Base-by-base conservation (phyloP, 2,113 vertebrate species). In the Cottus gobio region DNA sequence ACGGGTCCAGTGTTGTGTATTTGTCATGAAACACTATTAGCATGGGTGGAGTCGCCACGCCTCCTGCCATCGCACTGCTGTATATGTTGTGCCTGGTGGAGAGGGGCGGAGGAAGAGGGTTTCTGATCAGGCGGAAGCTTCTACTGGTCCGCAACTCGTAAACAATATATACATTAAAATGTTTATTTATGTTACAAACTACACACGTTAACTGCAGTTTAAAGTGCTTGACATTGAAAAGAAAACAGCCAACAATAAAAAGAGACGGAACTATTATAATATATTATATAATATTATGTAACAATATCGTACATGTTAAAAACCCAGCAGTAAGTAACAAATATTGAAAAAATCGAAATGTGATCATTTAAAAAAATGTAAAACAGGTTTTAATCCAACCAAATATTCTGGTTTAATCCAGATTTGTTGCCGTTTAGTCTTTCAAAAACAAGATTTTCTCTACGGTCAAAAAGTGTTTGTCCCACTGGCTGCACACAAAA, bases 11-110 rank as follows among this genome's bases (percentile, higher is more conserved):
- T 20, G 87, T 69, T 5, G 97, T 97, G 89, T 96, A 93, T 88
- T 95, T 97, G 39, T 95, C 92, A 6, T 98, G 95, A 85, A 99
- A 99, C 12, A 98, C 98, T 20, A 99, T 97, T 26, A 99, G 95
- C 98, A 99, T 97, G 0, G 98, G 97, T 4, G 98, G 96, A 7
- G 97, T 98, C 8, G 96, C 97, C 79, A 99, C 97, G 0, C 98
- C 98, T 26, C 97, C 98, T 3, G 96, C 97, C 91, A 99, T 92
- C 7, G 96, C 96, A 78, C 97, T 99, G 94, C 98, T 98, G 77
- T 99, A 99, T 18, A 98, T 94, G 87, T 99, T 98, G 64, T 96
- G 93, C 81, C 98, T 99, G 87, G 22, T 15, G 52, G 42, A 58
- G 16, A 75, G 15, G 34, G 68, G 15, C 71, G 15, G 28, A 73